phyloP scores from a whole-genome alignment of 2,888 invertebrate species.

The Muschampia plurimacula region DNA sequence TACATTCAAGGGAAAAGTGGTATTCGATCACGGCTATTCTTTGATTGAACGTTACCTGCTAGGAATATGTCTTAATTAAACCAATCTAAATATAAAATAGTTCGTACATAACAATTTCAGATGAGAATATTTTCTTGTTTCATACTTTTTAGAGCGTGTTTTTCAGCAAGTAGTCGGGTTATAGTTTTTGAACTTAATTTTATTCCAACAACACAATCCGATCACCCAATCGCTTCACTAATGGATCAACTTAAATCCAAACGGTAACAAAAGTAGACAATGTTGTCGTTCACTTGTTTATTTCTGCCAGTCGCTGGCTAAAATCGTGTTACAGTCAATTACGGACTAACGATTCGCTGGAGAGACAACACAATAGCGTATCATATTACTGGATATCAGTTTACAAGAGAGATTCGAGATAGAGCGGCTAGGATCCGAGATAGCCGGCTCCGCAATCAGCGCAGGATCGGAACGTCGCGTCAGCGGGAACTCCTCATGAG shows the following conservation, averaged over 20 bases:
- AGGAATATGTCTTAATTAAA: too few relatives aligned
- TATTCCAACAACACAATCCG: neutral
- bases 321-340: slow-evolving; percentile 62
- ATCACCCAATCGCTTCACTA: slow-evolving; percentile 11
- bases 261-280: slow-evolving; percentile 29
- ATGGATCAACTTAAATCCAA: slow-evolving; percentile 27
- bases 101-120: too few relatives aligned
- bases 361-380: slow-evolving; percentile 74
- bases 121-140: too few relatives aligned
- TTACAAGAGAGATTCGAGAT: slow-evolving; percentile 64
- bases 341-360: slow-evolving; percentile 54
- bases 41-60: too few relatives aligned
- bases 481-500: slow-evolving; percentile 11
- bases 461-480: slow-evolving; percentile 23
- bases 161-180: too few relatives aligned
- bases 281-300: slow-evolving; percentile 33
- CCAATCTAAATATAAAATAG: too few relatives aligned
- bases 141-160: too few relatives aligned
- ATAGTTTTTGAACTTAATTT: too few relatives aligned
- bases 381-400: slow-evolving; percentile 69
- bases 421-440: slow-evolving; percentile 45
- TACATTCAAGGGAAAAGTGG: too few relatives aligned
- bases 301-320: slow-evolving; percentile 32
- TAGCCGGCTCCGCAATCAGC: slow-evolving; percentile 23
- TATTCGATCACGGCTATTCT: too few relatives aligned